Evolutionary conservation across 1,140 invertebrate species (phyloP), one percentile per base, ranked within the genome.

Genomic region (Drosophila kepulauana): DNA sequence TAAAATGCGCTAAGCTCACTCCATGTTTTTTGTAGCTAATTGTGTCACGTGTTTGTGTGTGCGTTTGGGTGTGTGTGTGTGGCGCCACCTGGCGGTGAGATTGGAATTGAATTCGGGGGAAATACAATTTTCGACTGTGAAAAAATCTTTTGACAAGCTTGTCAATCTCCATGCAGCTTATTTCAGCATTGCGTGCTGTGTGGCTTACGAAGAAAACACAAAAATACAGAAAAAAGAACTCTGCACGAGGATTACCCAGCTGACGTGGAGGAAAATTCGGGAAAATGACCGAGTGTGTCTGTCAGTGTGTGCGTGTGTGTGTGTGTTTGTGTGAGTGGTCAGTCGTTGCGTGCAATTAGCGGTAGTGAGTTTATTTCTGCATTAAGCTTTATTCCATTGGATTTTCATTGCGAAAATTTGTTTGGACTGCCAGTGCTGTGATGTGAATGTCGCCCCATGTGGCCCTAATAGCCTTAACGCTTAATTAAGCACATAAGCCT

Each of bases 111-210:
- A 16, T 20, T 30, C 25, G 33, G 16, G n/a, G 33, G 2, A 25
- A 38, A 28, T 66, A 35, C n/a, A 62, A 20, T 62, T 43, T 51
- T 41, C 35, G 35, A 54, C 20, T 28, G 28, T 8, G 61, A n/a
- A 45, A 54, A 79, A 70, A 41, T 73, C 70, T 52, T 78, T 75
- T 62, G 70, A 61, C 71, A 78, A 78, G 71, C 70, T 51, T 75
- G 71, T 78, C 78, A 81, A 78, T 71, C 78, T 46, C 20, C 63
- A 59, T 75, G 66, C 45, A 61, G 75, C 66, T 78, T 75, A 67
- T 64, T 72, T 68, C 51, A 11, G 64, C 72, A 58, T 64, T 73
- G 74, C 68, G 65, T 69, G 69, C 28, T 20, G 15, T 20, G 15
- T 13, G 28, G 16, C 16, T 57, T 48, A 51, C 13, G 16, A 16